Evolutionary conservation across 2,888 invertebrate genomes (phyloP), one percentile per base, ranked within the genome.

Genomic region (Chrysodeixis includens): DNA sequence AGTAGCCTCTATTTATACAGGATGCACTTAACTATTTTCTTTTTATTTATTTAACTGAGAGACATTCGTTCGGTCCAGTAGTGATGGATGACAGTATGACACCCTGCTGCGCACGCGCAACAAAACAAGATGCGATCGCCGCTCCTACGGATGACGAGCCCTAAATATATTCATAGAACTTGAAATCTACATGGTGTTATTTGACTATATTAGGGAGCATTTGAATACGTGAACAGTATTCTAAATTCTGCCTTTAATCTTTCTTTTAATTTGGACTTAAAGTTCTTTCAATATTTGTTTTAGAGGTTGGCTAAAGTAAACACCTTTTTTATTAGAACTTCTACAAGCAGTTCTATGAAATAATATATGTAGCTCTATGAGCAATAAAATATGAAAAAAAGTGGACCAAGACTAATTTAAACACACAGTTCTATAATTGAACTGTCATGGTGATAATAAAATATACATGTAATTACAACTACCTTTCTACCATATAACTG

Each of bases 161-260:
- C 79, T 84, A 77, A 84, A 86, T 76, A 78, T 89, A 89, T 88
- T 86, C 86, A 89, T 88, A 83, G 85, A 83, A 82, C 83, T 83
- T 85, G 62, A 68, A 82, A 32, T 56, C 51, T 20, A 56, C 57
- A 60, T 58, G 63, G 14, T 59, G 46, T 16, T 52, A 69, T 67
- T 74, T 68, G 66, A 68, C 26, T 75, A 68, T 63, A 71, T 71
- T 74, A 58, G 54, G 40, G 52, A 66, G 22, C 59, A 63, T 69
- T 55, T n/a, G n/a, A 54, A 74, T 70, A 55, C 0, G n/a, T 20
- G 59, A 10, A 57, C 14, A 51, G 12, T 46, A 46, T 46, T 46
- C 9, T 18, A 14, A 18, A 46, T 18, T 7, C 8, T 46, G 8
- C 46, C 5, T 44, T 7, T 2, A 18, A 46, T 46, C 8, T 0